A percentile compares a stretch with the other conserved stretches of the same genome.
These are phyloP conservation scores for Marmota monax DNA, from an alignment of 2,113 vertebrate species.

Conservation along the genomic window DNA sequence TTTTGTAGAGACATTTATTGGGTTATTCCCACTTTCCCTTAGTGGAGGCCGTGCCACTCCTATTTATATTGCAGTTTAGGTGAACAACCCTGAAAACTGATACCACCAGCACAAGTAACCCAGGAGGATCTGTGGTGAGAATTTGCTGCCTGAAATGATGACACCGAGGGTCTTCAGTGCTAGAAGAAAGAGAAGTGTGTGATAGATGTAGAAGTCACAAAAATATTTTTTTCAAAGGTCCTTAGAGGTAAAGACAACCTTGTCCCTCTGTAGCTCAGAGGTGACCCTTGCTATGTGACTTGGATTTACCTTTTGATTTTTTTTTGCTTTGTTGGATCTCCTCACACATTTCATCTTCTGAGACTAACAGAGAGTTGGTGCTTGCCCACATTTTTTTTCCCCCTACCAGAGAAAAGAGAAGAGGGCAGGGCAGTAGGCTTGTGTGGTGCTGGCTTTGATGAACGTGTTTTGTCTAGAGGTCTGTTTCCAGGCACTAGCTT, in stretches of 20 bases:
- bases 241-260: neutral
- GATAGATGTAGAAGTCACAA: neutral
- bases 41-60: neutral
- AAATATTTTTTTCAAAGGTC: neutral
- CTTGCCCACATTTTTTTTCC: neutral
- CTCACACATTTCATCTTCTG: neutral
- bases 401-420: neutral
- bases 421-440: neutral
- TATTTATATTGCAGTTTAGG: neutral
- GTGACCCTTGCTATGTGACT: neutral
- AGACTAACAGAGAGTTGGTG: neutral
- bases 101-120: neutral
- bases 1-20: neutral
- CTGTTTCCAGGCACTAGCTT: neutral
- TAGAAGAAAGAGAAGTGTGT: too few species aligned
- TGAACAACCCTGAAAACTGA: neutral
- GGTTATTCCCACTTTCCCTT: neutral
- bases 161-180: neutral
- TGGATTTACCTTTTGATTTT: neutral
- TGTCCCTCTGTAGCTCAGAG: neutral
- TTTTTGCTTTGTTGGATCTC: neutral
- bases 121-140: neutral
- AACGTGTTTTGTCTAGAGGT: neutral
- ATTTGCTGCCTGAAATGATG: neutral
- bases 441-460: neutral